Evolutionary conservation across 2,113 vertebrate genomes (phyloP).

Genomic region (Callospermophilus lateralis): DNA sequence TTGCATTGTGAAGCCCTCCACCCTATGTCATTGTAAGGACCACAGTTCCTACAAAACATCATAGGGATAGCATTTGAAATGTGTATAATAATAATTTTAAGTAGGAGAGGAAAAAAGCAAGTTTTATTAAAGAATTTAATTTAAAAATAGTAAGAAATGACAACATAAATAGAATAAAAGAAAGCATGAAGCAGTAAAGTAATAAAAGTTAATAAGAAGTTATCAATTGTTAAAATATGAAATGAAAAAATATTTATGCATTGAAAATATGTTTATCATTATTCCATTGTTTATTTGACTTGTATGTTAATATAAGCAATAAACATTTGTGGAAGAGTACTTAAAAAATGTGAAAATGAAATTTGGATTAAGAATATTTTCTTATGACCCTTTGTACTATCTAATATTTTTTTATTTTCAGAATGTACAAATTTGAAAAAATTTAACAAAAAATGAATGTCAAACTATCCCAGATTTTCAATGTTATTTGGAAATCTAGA

Average conservation of each 20-base stretch:
- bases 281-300: not conserved
- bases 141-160: not conserved
- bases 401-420: not conserved
- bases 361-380: not conserved
- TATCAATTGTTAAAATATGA: not conserved
- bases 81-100: not conserved
- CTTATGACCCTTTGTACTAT: not conserved
- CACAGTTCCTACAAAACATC: not conserved
- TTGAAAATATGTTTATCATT: not conserved
- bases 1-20: not conserved
- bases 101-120: not conserved
- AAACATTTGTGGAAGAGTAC: not conserved
- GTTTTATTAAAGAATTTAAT: not conserved
- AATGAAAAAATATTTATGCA: not conserved
- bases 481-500: not conserved
- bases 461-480: not conserved
- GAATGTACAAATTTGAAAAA: not conserved
- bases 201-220: not conserved
- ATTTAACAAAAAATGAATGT: not conserved
- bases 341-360: constrained; percentile 1
- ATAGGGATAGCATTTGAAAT: constrained; percentile 14
- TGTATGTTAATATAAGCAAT: not conserved
- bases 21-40: not conserved
- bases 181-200: not conserved
- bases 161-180: not conserved